phyloP scores from a whole-genome alignment of 2,888 invertebrate species.

The Melanostoma mellinum region DNA sequence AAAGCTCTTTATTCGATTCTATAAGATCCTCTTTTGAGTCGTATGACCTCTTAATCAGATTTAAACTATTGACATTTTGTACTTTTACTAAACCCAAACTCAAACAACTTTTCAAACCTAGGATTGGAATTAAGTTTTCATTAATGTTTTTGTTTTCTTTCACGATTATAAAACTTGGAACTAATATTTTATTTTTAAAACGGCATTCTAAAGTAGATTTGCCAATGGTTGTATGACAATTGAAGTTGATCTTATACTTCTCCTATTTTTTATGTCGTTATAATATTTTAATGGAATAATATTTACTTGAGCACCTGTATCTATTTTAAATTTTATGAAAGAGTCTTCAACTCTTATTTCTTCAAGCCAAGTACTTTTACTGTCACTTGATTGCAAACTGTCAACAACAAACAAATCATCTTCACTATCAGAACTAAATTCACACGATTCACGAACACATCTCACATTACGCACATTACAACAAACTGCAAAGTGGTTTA shows the following conservation, averaged over 20 bases:
- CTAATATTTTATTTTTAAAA: slow-evolving; percentile 7
- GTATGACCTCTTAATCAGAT: background rate
- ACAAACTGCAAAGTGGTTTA: too few relatives aligned
- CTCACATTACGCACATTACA: too few relatives aligned
- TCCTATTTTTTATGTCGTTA: slow-evolving; percentile 4
- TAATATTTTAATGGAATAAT: background rate
- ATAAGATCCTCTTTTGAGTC: slow-evolving; percentile 1
- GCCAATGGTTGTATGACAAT: slow-evolving; percentile 16
- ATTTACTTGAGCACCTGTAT: slow-evolving; percentile 1
- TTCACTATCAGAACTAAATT: background rate
- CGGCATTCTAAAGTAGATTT: too few relatives aligned
- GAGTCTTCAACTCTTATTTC: slow-evolving; percentile 10
- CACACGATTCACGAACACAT: background rate
- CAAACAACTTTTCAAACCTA: slow-evolving; percentile 9
- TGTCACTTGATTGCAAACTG: slow-evolving; percentile 1
- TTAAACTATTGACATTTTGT: background rate
- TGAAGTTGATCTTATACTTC: slow-evolving; percentile 16
- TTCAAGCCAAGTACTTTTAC: slow-evolving; percentile 2
- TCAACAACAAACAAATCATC: slow-evolving; percentile 17
- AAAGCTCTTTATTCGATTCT: slow-evolving; percentile 66
- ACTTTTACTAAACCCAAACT: slow-evolving; percentile 7
- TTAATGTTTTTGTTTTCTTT: slow-evolving; percentile 4
- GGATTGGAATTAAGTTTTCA: slow-evolving; percentile 8
- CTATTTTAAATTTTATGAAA: slow-evolving; percentile 15
- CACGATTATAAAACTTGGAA: slow-evolving; percentile 13